Percentiles rank a stretch among this genome's conserved stretches.
Conservation (phyloP, 92 coral and sea anemone species). For the Heliopora coerulea region DNA sequence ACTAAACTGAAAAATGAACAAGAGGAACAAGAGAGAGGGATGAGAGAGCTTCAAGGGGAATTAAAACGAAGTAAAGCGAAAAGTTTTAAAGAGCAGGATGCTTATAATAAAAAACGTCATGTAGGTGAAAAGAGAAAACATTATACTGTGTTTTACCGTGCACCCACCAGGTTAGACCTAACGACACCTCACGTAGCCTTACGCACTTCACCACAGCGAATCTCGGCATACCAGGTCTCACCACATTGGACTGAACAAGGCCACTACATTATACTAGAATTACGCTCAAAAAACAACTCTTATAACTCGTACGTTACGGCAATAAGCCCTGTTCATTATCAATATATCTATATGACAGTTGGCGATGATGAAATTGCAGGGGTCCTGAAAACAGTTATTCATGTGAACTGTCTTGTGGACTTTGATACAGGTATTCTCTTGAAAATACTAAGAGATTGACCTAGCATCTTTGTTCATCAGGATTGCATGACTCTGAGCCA, state of each 20-base stretch:
- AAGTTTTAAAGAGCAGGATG: conserved; percentile 83
- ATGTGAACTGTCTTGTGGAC: conserved; percentile 62
- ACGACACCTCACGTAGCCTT: too few relatives aligned
- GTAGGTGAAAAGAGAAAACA: conserved; percentile 50
- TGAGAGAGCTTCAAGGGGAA: conserved; percentile 66
- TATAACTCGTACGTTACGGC: too few relatives aligned
- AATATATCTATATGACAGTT: neutral
- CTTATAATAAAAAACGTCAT: conserved; percentile 68
- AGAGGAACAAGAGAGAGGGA: conserved; percentile 46
- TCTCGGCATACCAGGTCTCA: too few relatives aligned
- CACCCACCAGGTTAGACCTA: too few relatives aligned
- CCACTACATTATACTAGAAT: too few relatives aligned
- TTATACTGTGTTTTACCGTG: too few relatives aligned
- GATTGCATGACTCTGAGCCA: conserved; percentile 34
- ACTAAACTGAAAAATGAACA: conserved; percentile 57
- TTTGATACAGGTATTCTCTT: conserved; percentile 18
- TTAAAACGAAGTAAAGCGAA: conserved; percentile 64
- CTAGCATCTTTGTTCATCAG: conserved; percentile 19
- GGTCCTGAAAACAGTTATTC: conserved; percentile 66
- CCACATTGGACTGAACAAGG: too few relatives aligned
- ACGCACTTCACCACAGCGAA: too few relatives aligned
- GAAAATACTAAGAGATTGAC: conserved; percentile 23
- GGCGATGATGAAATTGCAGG: conserved; percentile 73
- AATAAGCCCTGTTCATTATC: too few relatives aligned
- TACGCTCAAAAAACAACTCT: too few relatives aligned